Base-by-base conservation (phyloP, 2,113 vertebrate species). In the Cottus gobio region DNA sequence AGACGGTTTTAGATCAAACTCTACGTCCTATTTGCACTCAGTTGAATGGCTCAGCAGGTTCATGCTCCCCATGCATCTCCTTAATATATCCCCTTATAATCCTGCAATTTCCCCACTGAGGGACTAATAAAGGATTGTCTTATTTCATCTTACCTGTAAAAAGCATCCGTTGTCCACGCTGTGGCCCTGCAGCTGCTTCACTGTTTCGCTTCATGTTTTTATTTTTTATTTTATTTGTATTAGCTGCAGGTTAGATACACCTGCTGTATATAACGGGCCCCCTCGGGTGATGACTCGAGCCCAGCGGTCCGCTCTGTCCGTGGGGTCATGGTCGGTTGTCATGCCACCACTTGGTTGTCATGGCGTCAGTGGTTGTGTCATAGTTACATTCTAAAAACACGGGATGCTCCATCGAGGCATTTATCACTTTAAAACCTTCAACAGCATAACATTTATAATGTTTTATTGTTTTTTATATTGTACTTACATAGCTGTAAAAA, bases 71-170 rank as follows among this genome's bases (percentile, higher is more conserved):
- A 9, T 0, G 36, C 5, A 31, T 42, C 6, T 31, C 62, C 48
- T n/a, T n/a, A n/a, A n/a, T n/a, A n/a, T n/a, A n/a, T n/a, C n/a
- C n/a, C n/a, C n/a, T n/a, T n/a, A n/a, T n/a, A n/a, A n/a, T n/a
- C n/a, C n/a, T n/a, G n/a, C n/a, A n/a, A n/a, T n/a, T n/a, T n/a
- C n/a, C n/a, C n/a, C n/a, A n/a, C n/a, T n/a, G n/a, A n/a, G n/a
- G n/a, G n/a, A n/a, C n/a, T n/a, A n/a, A n/a, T n/a, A n/a, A n/a
- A n/a, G n/a, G n/a, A n/a, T n/a, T n/a, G n/a, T n/a, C n/a, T n/a
- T n/a, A n/a, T n/a, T n/a, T n/a, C n/a, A n/a, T n/a, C n/a, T n/a
- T 90, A 95, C 93, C 94, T 92, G 95, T 94, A 69, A 95, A 95
- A 36, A 95, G 62, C 26, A 94, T 92, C 83, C 93, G 91, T 46